Evolutionary conservation across 2,888 invertebrate species (phyloP).

Genomic region (Hololepta plana): DNA sequence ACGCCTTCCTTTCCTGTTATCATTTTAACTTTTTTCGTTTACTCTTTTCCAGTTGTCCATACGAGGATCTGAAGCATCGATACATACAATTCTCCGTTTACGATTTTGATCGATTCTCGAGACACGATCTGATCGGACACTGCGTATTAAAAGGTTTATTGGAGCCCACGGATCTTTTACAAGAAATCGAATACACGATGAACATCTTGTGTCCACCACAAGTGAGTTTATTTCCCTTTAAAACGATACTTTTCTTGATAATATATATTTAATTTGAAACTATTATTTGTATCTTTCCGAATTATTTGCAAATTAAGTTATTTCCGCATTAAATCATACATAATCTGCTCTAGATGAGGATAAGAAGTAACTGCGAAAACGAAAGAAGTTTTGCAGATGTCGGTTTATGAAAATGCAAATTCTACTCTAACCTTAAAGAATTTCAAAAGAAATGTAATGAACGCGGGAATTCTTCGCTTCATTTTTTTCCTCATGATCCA

Average conservation of each 20-base stretch:
- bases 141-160: constrained; percentile 62
- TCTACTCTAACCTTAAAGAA: too few species aligned
- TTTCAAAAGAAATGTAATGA: too few species aligned
- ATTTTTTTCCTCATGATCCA: too few species aligned
- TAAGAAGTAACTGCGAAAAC: too few species aligned
- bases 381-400: too few species aligned
- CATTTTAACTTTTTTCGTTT: too few species aligned
- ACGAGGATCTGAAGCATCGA: constrained; percentile 54
- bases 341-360: too few species aligned
- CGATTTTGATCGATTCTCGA: constrained; percentile 76
- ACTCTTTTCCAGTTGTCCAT: constrained; percentile 50
- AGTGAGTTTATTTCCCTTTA: constrained; percentile 27
- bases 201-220: constrained; percentile 63
- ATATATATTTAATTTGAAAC: neutral
- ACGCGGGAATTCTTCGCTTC: too few species aligned
- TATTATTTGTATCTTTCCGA: constrained; percentile 3
- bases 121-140: constrained; percentile 75
- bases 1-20: too few species aligned
- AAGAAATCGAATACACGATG: constrained; percentile 73
- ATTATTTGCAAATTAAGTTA: constrained; percentile 4
- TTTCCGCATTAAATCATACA: too few species aligned
- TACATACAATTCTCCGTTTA: constrained; percentile 75
- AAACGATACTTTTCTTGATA: neutral
- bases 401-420: too few species aligned
- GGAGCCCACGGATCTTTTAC: constrained; percentile 57